A percentile compares a stretch with the other conserved stretches of the same genome.
Conservation (phyloP, 1,140 invertebrate genomes). For the Pissodes strobi region DNA sequence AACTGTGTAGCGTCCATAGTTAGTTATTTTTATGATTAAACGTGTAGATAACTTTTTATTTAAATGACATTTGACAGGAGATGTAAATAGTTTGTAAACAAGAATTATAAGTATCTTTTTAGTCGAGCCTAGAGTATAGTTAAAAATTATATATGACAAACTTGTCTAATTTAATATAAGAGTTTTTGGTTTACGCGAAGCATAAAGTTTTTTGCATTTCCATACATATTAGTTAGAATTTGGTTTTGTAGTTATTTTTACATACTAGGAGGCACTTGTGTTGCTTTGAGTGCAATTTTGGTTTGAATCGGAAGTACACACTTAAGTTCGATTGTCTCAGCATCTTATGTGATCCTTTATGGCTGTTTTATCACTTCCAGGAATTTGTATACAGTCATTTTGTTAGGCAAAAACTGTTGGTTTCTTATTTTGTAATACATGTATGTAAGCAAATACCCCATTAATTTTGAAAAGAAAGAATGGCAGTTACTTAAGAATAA, state of each 20-base stretch:
- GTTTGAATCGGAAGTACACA: neutral
- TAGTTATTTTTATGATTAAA: constrained; percentile 26
- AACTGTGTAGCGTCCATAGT: constrained; percentile 22
- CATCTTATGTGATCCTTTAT: too few species aligned
- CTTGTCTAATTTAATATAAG: constrained; percentile 20
- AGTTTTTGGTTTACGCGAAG: constrained; percentile 5
- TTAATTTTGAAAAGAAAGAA: too few species aligned
- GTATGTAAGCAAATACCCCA: too few species aligned
- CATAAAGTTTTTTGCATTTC: constrained; percentile 46
- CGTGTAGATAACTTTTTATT: constrained; percentile 38
- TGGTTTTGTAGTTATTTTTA: constrained; percentile 29
- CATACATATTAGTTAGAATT: constrained; percentile 37
- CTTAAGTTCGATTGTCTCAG: neutral
- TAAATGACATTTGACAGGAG: constrained; percentile 20
- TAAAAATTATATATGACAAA: constrained; percentile 28
- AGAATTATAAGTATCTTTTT: constrained; percentile 30
- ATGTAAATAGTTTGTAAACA: constrained; percentile 44
- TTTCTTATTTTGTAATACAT: too few species aligned
- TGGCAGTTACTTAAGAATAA: too few species aligned
- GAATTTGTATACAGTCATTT: too few species aligned
- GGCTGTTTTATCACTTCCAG: too few species aligned
- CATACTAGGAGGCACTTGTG: constrained; percentile 11
- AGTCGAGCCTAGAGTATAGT: constrained; percentile 36
- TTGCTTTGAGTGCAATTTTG: constrained; percentile 34
- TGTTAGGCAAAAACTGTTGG: too few species aligned